These are phyloP conservation scores for Chitala chitala DNA, from an alignment of 2,113 vertebrate genomes.

Conservation along the genomic window DNA sequence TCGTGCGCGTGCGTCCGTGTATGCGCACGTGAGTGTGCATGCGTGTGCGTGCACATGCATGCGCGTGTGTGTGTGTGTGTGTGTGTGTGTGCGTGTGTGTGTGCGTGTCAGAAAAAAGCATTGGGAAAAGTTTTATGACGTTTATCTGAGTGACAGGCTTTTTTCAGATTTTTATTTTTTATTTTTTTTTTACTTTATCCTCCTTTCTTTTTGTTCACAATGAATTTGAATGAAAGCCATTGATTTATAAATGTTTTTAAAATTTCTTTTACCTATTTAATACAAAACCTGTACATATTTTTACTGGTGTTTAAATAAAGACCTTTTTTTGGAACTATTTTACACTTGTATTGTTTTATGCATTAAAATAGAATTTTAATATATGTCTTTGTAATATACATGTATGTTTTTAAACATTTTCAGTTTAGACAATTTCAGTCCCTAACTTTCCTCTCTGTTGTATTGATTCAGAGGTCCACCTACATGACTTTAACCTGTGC, in stretches of 20 bases:
- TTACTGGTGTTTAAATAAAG: constrained; percentile 63
- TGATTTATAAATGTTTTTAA: constrained; percentile 53
- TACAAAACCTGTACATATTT: constrained; percentile 52
- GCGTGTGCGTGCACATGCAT: no score
- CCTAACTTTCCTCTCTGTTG: background rate
- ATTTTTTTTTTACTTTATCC: constrained; percentile 33
- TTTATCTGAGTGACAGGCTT: no score
- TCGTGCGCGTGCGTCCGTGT: no score
- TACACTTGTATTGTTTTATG: constrained; percentile 34
- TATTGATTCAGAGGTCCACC: background rate
- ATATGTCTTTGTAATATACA: background rate
- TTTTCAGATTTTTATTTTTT: constrained; percentile 37
- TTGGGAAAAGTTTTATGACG: no score
- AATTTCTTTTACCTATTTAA: constrained; percentile 39
- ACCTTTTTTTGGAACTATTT: constrained; percentile 37
- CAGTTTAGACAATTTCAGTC: background rate
- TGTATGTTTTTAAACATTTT: background rate
- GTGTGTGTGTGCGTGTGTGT: no score
- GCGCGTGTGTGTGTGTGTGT: no score
- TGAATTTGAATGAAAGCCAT: constrained; percentile 45
- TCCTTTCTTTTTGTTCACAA: constrained; percentile 35
- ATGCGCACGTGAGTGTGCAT: no score
- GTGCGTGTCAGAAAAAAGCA: no score
- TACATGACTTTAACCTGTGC: background rate
- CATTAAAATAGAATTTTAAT: constrained; percentile 22